Evolutionary conservation across 2,113 vertebrate genomes (phyloP).

Genomic region (Recurvirostra avosetta): DNA sequence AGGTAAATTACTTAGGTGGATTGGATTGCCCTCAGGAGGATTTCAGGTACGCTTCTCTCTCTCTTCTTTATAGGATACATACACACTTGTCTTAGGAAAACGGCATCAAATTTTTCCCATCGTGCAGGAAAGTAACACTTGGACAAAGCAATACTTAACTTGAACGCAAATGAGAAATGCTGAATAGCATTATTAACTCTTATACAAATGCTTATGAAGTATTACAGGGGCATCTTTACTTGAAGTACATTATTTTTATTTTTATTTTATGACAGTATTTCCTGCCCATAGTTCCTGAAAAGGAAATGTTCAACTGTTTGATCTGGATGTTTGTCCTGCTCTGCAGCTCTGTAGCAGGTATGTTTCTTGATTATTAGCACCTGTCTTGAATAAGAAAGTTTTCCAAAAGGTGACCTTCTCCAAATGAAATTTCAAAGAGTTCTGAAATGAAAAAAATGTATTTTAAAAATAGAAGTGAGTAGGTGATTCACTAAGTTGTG

Average conservation of each 20-base stretch:
- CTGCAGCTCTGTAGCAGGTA: slow-evolving; percentile 33
- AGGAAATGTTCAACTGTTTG: neutral
- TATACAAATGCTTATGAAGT: neutral
- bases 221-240: neutral
- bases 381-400: neutral
- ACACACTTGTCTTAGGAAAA: neutral
- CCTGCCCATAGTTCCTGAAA: neutral
- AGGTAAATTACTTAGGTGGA: neutral
- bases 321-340: slow-evolving; percentile 9
- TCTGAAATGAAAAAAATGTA: neutral
- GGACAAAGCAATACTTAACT: neutral
- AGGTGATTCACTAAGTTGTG: neutral
- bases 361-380: neutral
- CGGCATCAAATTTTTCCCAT: neutral
- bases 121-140: neutral
- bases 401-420: neutral
- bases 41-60: neutral
- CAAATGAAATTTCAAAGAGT: neutral
- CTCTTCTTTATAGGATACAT: neutral
- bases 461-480: neutral
- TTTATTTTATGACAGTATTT: slow-evolving; percentile 34
- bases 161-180: neutral
- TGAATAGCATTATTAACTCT: neutral
- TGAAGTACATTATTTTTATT: neutral
- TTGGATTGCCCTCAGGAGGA: neutral